These are phyloP conservation scores for Vanessa atalanta DNA, from an alignment of 1,140 invertebrate genomes.

Conservation along the genomic window DNA sequence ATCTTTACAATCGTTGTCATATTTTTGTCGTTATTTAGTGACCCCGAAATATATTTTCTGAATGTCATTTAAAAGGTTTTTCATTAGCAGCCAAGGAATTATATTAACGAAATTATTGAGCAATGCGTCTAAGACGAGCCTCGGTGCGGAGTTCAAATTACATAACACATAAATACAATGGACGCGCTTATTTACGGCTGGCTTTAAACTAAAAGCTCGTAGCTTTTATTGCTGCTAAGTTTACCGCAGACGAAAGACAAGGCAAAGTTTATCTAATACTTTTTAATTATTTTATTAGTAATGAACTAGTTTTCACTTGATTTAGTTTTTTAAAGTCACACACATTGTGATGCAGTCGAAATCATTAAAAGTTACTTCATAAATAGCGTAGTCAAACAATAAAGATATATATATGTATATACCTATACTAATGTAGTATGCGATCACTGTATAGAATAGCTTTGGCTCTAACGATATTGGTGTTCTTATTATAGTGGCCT, in stretches of 20 bases:
- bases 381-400: too few species aligned
- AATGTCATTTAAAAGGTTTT: constrained; percentile 17
- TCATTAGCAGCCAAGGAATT: constrained; percentile 26
- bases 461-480: too few species aligned
- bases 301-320: too few species aligned
- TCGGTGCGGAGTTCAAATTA: constrained; percentile 35
- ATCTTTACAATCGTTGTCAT: not conserved
- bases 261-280: not conserved
- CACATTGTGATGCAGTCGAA: too few species aligned
- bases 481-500: too few species aligned
- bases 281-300: too few species aligned
- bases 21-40: not conserved
- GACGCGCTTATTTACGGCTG: constrained; percentile 42
- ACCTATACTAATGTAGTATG: too few species aligned
- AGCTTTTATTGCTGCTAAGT: constrained; percentile 37
- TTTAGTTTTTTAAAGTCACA: too few species aligned
- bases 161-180: constrained; percentile 44
- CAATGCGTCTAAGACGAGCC: constrained; percentile 24
- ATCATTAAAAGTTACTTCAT: too few species aligned
- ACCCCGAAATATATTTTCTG: constrained; percentile 1
- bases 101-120: constrained; percentile 30
- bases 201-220: constrained; percentile 43
- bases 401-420: too few species aligned
- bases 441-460: too few species aligned
- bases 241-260: constrained; percentile 11